phyloP scores from a whole-genome alignment of 2,113 vertebrate genomes.

The Sinocyclocheilus anshuiensis region DNA sequence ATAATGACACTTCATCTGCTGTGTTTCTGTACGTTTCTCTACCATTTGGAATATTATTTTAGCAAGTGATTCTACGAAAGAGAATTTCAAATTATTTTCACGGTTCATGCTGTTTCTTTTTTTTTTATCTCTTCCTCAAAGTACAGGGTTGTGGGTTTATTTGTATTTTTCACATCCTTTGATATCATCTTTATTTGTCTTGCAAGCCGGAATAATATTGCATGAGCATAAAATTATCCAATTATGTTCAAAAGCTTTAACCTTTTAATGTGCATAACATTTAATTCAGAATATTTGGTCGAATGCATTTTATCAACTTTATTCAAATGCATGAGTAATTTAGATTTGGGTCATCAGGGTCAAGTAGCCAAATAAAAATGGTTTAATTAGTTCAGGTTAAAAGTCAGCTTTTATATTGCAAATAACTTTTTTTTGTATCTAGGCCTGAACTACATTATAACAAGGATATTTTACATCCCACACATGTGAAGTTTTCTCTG shows the following conservation, averaged over 20 bases:
- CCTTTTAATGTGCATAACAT: neutral
- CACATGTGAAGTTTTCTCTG: neutral
- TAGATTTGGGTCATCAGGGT: neutral
- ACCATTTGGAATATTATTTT: neutral
- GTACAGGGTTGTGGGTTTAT: neutral
- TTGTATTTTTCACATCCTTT: neutral
- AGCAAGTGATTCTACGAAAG: neutral
- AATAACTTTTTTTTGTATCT: neutral
- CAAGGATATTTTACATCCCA: neutral
- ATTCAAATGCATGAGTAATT: neutral
- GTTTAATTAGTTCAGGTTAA: neutral
- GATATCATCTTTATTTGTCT: neutral
- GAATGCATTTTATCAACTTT: neutral
- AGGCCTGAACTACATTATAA: neutral
- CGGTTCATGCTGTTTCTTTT: neutral
- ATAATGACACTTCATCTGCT: too few species aligned
- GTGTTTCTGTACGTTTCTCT: too few species aligned
- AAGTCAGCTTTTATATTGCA: neutral
- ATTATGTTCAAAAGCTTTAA: neutral
- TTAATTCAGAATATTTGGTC: neutral
- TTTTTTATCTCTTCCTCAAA: neutral
- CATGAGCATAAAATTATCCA: neutral
- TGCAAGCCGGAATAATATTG: neutral
- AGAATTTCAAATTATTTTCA: neutral
- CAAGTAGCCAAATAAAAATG: neutral